Base-by-base conservation (phyloP, 2,888 invertebrate genomes). In the Sipha maydis region DNA sequence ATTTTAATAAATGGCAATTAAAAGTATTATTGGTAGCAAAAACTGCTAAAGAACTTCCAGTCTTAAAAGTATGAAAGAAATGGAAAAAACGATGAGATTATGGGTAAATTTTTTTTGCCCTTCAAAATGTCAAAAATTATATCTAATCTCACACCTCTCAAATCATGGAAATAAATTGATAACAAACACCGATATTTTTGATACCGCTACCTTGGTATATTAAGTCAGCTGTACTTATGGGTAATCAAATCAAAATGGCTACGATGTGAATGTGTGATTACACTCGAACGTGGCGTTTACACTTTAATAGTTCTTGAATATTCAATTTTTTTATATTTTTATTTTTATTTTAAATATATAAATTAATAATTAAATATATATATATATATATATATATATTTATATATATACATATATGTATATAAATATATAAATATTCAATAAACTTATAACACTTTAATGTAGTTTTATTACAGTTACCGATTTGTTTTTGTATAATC, bases 181-280 rank as follows among this genome's bases (percentile, higher is more conserved):
- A 86, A 86, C n/a, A 48, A 0, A 9, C 11, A 67, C 11, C 19
- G 14, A 14, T n/a, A 67, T 3, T 25, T 38, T 38, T n/a, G 17
- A 25, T 38, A 75, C 25, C 8, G 19, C 3, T 83, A 86, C 86
- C 80, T 28, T 75, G 86, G 86, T 86, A 80, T 48, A 4, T 0
- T 1, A 61, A 38, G 61, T 80, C 86, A 86, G 86, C 86, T 86
- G 86, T 79, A 7, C 2, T 0, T 38, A 0, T 5, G 75, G 25
- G 76, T 88, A 88, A 82, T 80, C 82, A 86, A 88, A 88, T 82
- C 75, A 88, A 88, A 88, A 88, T 88, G 88, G 88, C 88, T 88
- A 88, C 88, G 61, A 82, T 25, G 73, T 76, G 61, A 88, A 88
- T 88, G 75, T 80, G 88, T 88, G 88, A 88, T 88, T 88, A 88